Conservation (phyloP, 2,888 invertebrate species). For the Coelinius sp. region DNA sequence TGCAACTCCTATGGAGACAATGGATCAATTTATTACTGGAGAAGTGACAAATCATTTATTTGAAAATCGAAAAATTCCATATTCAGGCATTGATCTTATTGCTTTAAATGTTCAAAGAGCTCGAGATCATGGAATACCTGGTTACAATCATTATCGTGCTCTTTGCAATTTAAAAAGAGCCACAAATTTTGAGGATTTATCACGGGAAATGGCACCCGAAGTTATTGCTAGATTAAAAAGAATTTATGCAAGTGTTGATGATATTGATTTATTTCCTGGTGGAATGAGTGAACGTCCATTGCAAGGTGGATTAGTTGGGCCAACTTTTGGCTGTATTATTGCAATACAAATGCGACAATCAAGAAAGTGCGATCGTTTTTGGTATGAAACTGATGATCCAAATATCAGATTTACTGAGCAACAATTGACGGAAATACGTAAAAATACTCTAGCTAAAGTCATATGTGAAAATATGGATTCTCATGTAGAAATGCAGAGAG, state of each 20-base stretch:
- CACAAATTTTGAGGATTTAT: slow-evolving; percentile 86
- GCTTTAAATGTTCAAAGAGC: slow-evolving; percentile 91
- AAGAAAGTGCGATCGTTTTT: slow-evolving; percentile 94
- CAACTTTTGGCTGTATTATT: slow-evolving; percentile 94
- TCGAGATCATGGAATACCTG: slow-evolving; percentile 89
- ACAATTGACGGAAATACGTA: slow-evolving; percentile 90
- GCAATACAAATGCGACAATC: slow-evolving; percentile 93
- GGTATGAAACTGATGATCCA: slow-evolving; percentile 92
- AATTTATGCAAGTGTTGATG: slow-evolving; percentile 91
- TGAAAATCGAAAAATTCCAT: slow-evolving; percentile 89
- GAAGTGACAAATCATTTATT: slow-evolving; percentile 96
- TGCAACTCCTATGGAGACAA: slow-evolving; percentile 92
- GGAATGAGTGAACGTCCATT: slow-evolving; percentile 91
- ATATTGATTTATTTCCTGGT: slow-evolving; percentile 96
- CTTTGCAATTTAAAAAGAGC: slow-evolving; percentile 92
- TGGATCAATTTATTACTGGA: slow-evolving; percentile 94
- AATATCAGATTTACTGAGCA: slow-evolving; percentile 85
- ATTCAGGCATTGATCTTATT: slow-evolving; percentile 94
- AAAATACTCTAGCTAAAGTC: slow-evolving; percentile 86
- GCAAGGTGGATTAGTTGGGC: slow-evolving; percentile 93
- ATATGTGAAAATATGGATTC: slow-evolving; percentile 92
- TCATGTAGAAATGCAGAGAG: slow-evolving; percentile 88
- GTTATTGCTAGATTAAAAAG: slow-evolving; percentile 84
- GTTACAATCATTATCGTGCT: slow-evolving; percentile 92
- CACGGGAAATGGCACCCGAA: slow-evolving; percentile 88